These are phyloP conservation scores for Drosophila bocqueti DNA, from an alignment of 1,140 invertebrate species.

Conservation along the genomic window DNA sequence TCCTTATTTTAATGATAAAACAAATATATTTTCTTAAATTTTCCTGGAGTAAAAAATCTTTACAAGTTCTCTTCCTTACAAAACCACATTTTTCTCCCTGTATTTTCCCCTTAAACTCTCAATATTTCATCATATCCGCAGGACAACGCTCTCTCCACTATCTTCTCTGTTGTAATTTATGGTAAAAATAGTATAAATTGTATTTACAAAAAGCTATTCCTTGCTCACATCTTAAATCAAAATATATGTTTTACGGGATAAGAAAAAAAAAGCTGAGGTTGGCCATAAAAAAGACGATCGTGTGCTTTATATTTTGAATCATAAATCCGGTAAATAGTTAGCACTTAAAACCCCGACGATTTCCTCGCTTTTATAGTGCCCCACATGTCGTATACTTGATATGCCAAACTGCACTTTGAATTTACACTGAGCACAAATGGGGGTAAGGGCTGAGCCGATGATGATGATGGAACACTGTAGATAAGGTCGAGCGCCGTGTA, in stretches of 20 bases:
- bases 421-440: constrained; percentile 15
- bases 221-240: neutral
- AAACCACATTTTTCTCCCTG: neutral
- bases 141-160: constrained; percentile 2
- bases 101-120: constrained; percentile 20
- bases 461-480: constrained; percentile 53
- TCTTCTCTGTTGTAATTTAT: constrained; percentile 54
- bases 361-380: constrained; percentile 16
- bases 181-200: constrained; percentile 70
- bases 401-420: constrained; percentile 12
- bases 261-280: neutral
- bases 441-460: constrained; percentile 28
- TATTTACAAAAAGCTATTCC: constrained; percentile 39
- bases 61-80: no score
- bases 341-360: constrained; percentile 18
- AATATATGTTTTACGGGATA: neutral
- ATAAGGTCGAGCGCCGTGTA: constrained; percentile 66
- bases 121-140: constrained; percentile 66
- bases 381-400: constrained; percentile 71
- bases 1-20: no score
- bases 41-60: no score
- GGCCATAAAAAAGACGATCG: neutral
- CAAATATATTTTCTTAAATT: no score
- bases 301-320: constrained; percentile 8
- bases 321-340: constrained; percentile 32